These are phyloP conservation scores for Lophius piscatorius DNA, from an alignment of 2,113 vertebrate genomes.

Conservation along the genomic window DNA sequence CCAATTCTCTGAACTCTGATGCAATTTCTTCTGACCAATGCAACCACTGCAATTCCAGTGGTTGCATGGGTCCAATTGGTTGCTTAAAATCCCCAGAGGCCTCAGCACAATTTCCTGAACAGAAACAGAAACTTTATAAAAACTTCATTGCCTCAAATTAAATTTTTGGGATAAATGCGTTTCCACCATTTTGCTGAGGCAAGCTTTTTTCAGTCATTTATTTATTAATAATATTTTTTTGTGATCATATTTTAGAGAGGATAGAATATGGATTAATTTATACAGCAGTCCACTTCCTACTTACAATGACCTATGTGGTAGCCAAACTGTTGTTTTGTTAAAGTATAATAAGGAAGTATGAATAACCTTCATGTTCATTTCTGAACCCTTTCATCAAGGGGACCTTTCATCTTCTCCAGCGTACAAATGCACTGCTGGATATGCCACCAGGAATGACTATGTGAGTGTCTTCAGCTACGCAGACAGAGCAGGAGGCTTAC, in stretches of 20 bases:
- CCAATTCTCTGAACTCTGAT: conserved; percentile 5
- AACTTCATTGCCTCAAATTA: too few species aligned
- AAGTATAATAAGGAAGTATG: conserved; percentile 53
- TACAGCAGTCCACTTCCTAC: conserved; percentile 27
- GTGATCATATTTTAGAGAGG: conserved; percentile 10
- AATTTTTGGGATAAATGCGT: conserved; percentile 19
- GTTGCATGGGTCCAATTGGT: too few species aligned
- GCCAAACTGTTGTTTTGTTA: conserved; percentile 40
- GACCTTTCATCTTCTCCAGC: conserved; percentile 42
- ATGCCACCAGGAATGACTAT: conserved; percentile 13
- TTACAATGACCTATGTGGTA: conserved; percentile 45
- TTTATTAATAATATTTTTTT: conserved; percentile 11
- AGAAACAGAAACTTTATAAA: too few species aligned
- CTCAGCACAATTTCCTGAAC: too few species aligned
- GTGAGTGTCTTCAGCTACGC: conserved; percentile 36
- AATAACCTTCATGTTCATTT: conserved; percentile 59
- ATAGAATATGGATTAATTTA: conserved; percentile 22
- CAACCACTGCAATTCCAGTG: too few species aligned
- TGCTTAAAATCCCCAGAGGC: too few species aligned
- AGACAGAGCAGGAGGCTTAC: conserved; percentile 30
- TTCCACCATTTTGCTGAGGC: conserved; percentile 25
- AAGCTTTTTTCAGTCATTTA: conserved; percentile 21
- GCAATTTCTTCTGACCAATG: conserved; percentile 35
- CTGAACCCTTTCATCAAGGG: conserved; percentile 50
- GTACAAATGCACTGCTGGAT: conserved; percentile 48